Evolutionary conservation across 1,140 invertebrate species (phyloP).

Genomic region (Odontomachus brunneus): DNA sequence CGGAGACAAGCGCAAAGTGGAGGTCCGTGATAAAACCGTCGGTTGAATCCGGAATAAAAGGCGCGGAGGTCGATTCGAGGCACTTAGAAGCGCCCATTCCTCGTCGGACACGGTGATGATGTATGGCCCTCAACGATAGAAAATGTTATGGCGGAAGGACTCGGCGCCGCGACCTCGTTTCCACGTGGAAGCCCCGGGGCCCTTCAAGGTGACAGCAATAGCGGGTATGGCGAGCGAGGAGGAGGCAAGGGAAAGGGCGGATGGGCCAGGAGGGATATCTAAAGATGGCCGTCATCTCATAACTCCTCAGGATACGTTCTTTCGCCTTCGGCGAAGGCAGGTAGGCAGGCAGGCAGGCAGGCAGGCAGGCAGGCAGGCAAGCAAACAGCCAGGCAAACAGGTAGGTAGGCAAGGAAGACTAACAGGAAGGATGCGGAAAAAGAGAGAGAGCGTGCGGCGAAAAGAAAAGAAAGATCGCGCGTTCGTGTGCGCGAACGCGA

Average conservation of each 20-base stretch:
- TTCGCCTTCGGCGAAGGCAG: background rate
- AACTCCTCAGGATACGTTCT: constrained; percentile 69
- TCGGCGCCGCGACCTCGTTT: constrained; percentile 72
- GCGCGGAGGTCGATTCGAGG: constrained; percentile 75
- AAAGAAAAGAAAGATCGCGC: background rate
- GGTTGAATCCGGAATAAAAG: constrained; percentile 69
- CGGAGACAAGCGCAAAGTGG: constrained; percentile 49
- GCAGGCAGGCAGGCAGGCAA: background rate
- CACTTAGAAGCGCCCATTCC: constrained; percentile 75
- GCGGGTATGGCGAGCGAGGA: constrained; percentile 50
- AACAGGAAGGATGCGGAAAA: no score
- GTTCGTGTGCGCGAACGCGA: background rate
- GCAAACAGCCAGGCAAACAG: no score
- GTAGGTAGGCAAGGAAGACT: no score
- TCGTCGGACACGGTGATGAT: constrained; percentile 80
- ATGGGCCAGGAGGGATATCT: constrained; percentile 65
- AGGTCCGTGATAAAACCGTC: constrained; percentile 62
- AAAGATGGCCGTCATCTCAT: constrained; percentile 78
- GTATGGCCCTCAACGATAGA: constrained; percentile 78
- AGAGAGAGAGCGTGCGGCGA: background rate
- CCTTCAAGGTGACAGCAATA: constrained; percentile 45
- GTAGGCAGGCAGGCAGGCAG: constrained; percentile 19
- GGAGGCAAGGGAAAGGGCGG: constrained; percentile 45
- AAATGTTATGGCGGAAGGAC: constrained; percentile 68
- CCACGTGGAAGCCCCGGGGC: constrained; percentile 57